Base-by-base conservation (phyloP, 2,797 vertebrate species). In the Alosa sapidissima region DNA sequence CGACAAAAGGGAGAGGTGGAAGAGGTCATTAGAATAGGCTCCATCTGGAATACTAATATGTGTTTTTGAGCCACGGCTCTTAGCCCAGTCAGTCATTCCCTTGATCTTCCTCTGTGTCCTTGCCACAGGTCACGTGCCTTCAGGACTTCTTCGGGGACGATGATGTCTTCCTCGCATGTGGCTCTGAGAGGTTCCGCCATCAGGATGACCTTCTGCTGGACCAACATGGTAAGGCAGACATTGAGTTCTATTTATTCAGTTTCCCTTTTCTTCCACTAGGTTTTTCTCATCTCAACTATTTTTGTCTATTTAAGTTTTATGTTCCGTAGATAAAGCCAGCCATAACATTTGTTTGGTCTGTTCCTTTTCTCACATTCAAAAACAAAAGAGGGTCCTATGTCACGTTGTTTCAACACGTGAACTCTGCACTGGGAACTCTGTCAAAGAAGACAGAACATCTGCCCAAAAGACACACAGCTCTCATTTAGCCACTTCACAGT, bases 91-190 rank as follows among this genome's bases (percentile, higher is more conserved):
- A 1, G 58, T 10, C 21, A 24, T 1, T 9, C 21, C 19, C 4
- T 8, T 45, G 36, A 8, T 2, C 41, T 24, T 11, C 47, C 28
- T 84, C 82, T 88, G 1, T 87, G 2, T 88, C 0, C 86, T 83
- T 81, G 65, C 83, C 16, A 7, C 55, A 98, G 98, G 96, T 99
- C 85, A 95, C 96, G 0, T 98, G 98, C 91, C 95, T 99, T 90
- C 98, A 98, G 88, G 98, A 99, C 91, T 99, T 99, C 93, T 99
- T 99, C 82, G 97, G 98, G 0, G 98, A 98, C 0, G 98, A 99
- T 51, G 98, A 99, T 33, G 95, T 98, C 85, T 99, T 98, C 91
- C 97, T 99, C 55, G 98, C 98, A 0, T 99, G 98, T 49, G 98
- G 98, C 87, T 97, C 97, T 0, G 98, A 99, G 89, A 99, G 98